Evolutionary conservation across 2,797 vertebrate genomes (phyloP), one percentile per base, ranked within the genome.

Genomic region (Scyliorhinus canicula): DNA sequence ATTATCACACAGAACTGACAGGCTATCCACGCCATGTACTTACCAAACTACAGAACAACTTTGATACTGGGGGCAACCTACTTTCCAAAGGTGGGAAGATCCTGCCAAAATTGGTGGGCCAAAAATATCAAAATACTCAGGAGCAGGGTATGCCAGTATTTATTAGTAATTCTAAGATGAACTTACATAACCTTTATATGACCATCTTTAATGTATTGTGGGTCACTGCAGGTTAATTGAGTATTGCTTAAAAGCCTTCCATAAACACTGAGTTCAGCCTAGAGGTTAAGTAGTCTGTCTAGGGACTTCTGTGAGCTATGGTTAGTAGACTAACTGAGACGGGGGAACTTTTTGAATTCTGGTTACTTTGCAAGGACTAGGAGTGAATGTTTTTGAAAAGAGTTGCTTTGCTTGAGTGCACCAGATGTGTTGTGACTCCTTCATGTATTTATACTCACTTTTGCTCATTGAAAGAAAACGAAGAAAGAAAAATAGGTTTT

Each of bases 181-280:
- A 94, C 93, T 94, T 94, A 31, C 2, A 16, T 94, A 55, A 94
- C 67, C 47, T 93, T 94, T 74, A 94, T 69, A 74, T 94, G 93
- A 74, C 93, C 67, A 71, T 94, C 67, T 94, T 74, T 74, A 94
- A 94, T 94, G 93, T 94, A 94, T 9, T 55, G 93, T 94, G 67
- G 93, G 67, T 94, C 67, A 74, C 67, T 55, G 16, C 44, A 52
- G 93, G 93, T 74, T 94, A 94, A 94, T 94, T 94, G 93, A 94
- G 67, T 94, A 94, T 94, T 94, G 93, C 93, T 74, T 94, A 94
- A 94, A 94, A 94, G 67, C 67, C 93, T 74, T 94, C 93, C 31
- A 71, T 94, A 74, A 94, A 94, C 93, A 94, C 71, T 94, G 93
- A 67, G 93, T 94, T 94, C 93, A 94, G 93, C 31, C 11, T 1